Percentiles rank a stretch among this genome's conserved stretches.
Evolutionary conservation across 2,888 invertebrate species (phyloP).

Genomic region (Drosophila neotestacea): DNA sequence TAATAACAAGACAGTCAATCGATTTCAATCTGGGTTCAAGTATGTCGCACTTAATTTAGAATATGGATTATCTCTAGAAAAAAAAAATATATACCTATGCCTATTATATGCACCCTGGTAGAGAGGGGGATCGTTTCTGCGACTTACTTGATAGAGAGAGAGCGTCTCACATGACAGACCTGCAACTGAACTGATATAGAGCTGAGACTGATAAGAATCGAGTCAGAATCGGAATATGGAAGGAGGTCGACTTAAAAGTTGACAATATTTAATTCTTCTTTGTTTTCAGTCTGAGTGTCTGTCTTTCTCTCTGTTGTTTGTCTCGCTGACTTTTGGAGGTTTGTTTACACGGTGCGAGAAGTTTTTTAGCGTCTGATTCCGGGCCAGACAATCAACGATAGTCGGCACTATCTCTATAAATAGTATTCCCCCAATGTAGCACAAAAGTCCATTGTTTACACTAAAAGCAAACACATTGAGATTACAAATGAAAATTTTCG

Average conservation of each 20-base stretch:
- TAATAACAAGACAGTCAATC: conserved; percentile 44
- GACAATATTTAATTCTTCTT: conserved; percentile 11
- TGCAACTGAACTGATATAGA: conserved; percentile 8
- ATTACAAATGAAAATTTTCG: conserved; percentile 12
- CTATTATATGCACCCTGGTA: background rate
- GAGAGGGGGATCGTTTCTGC: conserved; percentile 6
- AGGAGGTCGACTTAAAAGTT: conserved; percentile 42
- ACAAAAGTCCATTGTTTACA: conserved; percentile 41
- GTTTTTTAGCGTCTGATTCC: conserved; percentile 36
- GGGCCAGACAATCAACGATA: conserved; percentile 37
- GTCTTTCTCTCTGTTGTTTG: conserved; percentile 21
- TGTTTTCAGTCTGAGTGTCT: conserved; percentile 4
- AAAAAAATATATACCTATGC: conserved; percentile 1
- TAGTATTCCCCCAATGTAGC: conserved; percentile 34
- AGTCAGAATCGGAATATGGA: conserved; percentile 4
- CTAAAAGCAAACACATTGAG: conserved; percentile 7
- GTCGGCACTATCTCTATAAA: conserved; percentile 42
- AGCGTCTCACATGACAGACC: conserved; percentile 24
- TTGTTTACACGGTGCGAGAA: conserved; percentile 59
- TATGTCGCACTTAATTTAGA: conserved; percentile 38
- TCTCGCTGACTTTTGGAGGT: conserved; percentile 58
- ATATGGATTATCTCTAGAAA: conserved; percentile 45
- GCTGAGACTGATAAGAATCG: conserved; percentile 40
- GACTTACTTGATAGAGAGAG: conserved; percentile 19
- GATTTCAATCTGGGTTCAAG: conserved; percentile 48